Base-by-base conservation (phyloP, 2,113 vertebrate species). In the Ameiurus melas region DNA sequence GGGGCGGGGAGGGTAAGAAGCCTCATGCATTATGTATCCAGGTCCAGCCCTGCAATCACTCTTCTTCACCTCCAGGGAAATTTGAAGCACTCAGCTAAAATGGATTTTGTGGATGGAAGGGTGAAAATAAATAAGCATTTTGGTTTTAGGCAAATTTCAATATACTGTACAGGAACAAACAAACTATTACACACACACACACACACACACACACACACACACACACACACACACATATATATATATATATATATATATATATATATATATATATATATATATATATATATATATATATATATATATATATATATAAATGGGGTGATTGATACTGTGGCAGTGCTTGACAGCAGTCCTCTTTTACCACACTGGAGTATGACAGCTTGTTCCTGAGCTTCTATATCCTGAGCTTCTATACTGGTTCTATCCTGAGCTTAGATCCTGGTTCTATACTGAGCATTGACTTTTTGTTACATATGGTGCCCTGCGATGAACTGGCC, bases 11-110 rank as follows among this genome's bases (percentile, higher is more conserved):
- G 87, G 86, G 73, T 75, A 47, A 53, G 47, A 90, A 78, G 51
- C 71, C 75, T 89, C 83, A 91, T 90, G 70, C 88, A 90, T 91
- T 86, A 90, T 91, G 89, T 86, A 91, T 91, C 73, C 80, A 71
- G 87, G 89, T 89, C 87, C 70, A 84, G 82, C 68, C 87, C 87
- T 90, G 89, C 86, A 87, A 91, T 90, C 89, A 83, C 87, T 85
- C 77, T 71, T 85, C 64, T 84, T 84, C 81, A 90, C 87, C 91
- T 90, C 83, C 33, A 33, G 89, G 89, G 80, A 89, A 80, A 86
- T 87, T 83, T 89, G 86, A 91, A 84, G 85, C 62, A 87, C 83
- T 90, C 87, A 75, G 83, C 85, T 86, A 89, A 90, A 91, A 90
- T 87, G 83, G 83, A 86, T 78, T 89, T 86, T 57, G 33, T 85